Base-by-base conservation (phyloP, 1,140 invertebrate species). In the Cotesia chilonis region DNA sequence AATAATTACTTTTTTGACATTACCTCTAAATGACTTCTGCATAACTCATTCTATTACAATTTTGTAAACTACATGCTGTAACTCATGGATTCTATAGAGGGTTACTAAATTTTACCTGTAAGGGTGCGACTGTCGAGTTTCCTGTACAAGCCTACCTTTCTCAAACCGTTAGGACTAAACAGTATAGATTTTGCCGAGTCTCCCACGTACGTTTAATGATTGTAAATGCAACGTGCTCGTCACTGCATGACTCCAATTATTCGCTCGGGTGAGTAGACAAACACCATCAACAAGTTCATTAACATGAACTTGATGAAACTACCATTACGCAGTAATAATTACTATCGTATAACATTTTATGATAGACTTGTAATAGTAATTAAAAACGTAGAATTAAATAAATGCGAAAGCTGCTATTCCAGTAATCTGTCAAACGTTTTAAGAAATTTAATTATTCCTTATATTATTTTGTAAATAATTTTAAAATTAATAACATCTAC, bases 201-300 rank as follows among this genome's bases (percentile, higher is more conserved):
- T 72, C 47, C 47, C 28, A 59, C 67, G 52, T 59, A 20, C 67
- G 54, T 54, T 66, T 68, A 61, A 47, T 61, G 51, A 61, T 73
- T 57, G 69, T 69, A 65, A 73, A 75, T 35, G 47, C 65, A 47
- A 54, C 63, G 51, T 61, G 74, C 52, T 47, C 69, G 69, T 75
- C 74, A 71, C 73, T 75, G 68, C 74, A 71, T 75, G 71, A 75
- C 74, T 75, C 57, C 71, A 75, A 75, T 75, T 75, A 75, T 75
- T 75, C 74, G 74, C 74, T 75, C 65, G 74, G 71, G 63, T 59
- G 74, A 75, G 73, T 71, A 51, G 36, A 51, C 68, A 68, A 67
- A 68, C 71, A 73, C 69, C 71, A 47, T 41, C 38, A 60, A 69
- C 71, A 75, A 69, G 69, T 75, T 75, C 74, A 75, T 75, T 75